Evolutionary conservation across 2,113 vertebrate species (phyloP), one percentile per base, ranked within the genome.

Genomic region (sheep (Ovis aries)): DNA sequence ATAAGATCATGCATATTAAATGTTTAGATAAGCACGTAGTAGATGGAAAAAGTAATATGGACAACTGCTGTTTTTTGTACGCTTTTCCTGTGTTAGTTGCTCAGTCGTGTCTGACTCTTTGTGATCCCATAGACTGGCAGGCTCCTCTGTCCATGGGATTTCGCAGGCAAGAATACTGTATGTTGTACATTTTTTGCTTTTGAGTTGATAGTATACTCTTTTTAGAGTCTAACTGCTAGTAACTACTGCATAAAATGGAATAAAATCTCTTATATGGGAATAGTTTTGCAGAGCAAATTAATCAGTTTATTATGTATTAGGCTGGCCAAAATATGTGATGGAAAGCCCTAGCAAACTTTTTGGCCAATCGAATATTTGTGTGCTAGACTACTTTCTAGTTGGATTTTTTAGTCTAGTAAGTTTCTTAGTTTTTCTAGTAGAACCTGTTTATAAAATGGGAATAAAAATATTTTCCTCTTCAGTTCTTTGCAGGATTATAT

Each of bases 401-500:
- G 19, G 19, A 8, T 64, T 93, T 50, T n/a, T 95, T 80, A 55
- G 17, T 43, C 45, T 48, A 77, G 40, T 90, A 53, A 95, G 45
- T 92, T 96, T 87, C 43, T 94, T 86, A 71, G 25, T 93, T 93
- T 92, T 90, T 52, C 91, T 88, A 77, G 15, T 60, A 92, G 31
- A 94, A 92, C 36, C 4, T 62, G 9, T 88, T 95, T 90, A 9
- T 90, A 96, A 96, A 95, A 89, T 67, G 6, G 15, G 9, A 96
- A 67, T 89, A 83, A 93, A 90, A 95, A n/a, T 90, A 90, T 4
- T 25, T 84, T 57, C 45, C 74, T 93, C 11, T 95, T 86, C 8
- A 60, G 1, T 55, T 96, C 5, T 80, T 90, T 80, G 33, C 7
- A 97, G 60, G 48, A 90, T 94, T 81, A 29, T 82, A 23, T 59